Base-by-base conservation (phyloP, 2,113 vertebrate species). In the Carassius auratus region DNA sequence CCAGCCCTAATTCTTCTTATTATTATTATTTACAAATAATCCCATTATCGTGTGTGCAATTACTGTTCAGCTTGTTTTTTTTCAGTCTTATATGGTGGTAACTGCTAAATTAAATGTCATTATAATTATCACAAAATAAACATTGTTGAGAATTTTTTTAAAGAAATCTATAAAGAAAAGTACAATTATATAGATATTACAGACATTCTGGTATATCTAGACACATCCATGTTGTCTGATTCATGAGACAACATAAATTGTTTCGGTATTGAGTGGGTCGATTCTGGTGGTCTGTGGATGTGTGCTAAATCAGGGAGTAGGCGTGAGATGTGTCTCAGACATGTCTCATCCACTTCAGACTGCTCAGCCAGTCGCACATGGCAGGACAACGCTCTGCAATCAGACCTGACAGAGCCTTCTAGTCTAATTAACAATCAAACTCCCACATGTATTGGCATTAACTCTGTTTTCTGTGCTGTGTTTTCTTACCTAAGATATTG, bases 401-500 rank as follows among this genome's bases (percentile, higher is more conserved):
- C 92, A 91, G 91, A 92, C 91, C 90, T 94, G 93, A 95, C 93
- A 93, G 90, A 92, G 91, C 92, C 93, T 94, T 95, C 93, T 92
- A 92, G 91, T 93, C 92, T 92, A 92, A 94, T 95, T 94, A 94
- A 89, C 89, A 94, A 83, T 92, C 90, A 89, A 79, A 88, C 90
- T 91, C 89, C 82, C 87, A 89, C 87, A 55, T 66, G 89, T 90
- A 90, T 89, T 62, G 90, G 91, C 88, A 91, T 92, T 92, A 92
- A 93, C 91, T 89, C 89, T 89, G 88, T 89, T 91, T 91, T 89
- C 90, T 88, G 76, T 79, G 26, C 23, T 85, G 15, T 85, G 15
- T 76, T 13, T 68, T 61, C 76, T 36, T 62, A 59, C 7, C 52
- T 77, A 59, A 74, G 52, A 85, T 48, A 38, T 36, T 64, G 66